phyloP scores from a whole-genome alignment of 1,140 invertebrate genomes.

The Pseudomyrmex sp. region DNA sequence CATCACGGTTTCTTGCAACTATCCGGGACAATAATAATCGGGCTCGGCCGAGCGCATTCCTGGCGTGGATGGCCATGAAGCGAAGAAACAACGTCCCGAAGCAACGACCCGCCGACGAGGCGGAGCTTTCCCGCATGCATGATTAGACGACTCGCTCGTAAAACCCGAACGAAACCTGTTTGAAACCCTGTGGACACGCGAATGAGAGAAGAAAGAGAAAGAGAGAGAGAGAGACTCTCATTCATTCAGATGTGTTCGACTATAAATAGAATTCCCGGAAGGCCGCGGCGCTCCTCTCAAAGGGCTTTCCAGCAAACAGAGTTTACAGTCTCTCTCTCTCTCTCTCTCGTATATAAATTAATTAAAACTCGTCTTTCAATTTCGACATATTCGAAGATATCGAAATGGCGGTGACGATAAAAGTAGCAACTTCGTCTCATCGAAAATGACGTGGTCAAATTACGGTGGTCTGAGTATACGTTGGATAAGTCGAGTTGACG shows the following conservation, averaged over 20 bases:
- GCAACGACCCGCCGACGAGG: slow-evolving; percentile 39
- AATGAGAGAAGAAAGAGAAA: neutral
- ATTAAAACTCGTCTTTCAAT: neutral
- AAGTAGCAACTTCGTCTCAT: no score
- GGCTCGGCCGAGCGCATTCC: slow-evolving; percentile 19
- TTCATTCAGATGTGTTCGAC: slow-evolving; percentile 77
- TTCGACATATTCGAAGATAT: neutral
- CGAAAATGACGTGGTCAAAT: no score
- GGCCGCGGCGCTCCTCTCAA: slow-evolving; percentile 67
- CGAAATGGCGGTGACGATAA: no score
- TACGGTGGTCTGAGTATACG: no score
- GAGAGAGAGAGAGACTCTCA: slow-evolving; percentile 65
- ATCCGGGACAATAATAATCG: slow-evolving; percentile 45
- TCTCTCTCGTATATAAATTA: neutral
- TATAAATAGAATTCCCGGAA: slow-evolving; percentile 82
- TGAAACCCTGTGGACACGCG: slow-evolving; percentile 71
- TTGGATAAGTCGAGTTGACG: no score
- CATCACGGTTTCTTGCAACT: neutral
- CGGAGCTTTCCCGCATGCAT: slow-evolving; percentile 68
- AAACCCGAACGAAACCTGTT: slow-evolving; percentile 80
- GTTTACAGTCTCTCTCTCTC: neutral
- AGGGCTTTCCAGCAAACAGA: slow-evolving; percentile 2
- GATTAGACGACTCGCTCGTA: slow-evolving; percentile 71
- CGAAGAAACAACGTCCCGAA: slow-evolving; percentile 47
- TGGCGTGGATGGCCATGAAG: slow-evolving; percentile 58